Percentiles rank a stretch among this genome's conserved stretches.
Evolutionary conservation across 2,888 invertebrate genomes (phyloP).

Genomic region (Chrysodeixis includens): DNA sequence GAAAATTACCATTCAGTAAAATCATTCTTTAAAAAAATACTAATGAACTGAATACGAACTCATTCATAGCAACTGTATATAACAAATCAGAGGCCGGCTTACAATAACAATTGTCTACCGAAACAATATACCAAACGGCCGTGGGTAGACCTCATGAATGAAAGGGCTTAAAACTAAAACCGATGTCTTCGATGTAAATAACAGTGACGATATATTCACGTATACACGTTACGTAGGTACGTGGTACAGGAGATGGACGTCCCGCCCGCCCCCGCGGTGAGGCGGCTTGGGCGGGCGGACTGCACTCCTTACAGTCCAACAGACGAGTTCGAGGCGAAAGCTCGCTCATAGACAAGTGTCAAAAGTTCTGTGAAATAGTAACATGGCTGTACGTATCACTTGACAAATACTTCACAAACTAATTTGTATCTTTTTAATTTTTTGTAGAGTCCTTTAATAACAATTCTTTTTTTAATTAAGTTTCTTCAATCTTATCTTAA

Average conservation of each 20-base stretch:
- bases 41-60: neutral
- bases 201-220: conserved; percentile 63
- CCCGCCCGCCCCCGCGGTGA: conserved; percentile 76
- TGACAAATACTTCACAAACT: conserved; percentile 27
- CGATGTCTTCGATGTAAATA: conserved; percentile 65
- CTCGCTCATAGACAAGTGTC: conserved; percentile 73
- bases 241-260: conserved; percentile 53
- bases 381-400: conserved; percentile 83
- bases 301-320: conserved; percentile 74
- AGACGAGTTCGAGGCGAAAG: conserved; percentile 76
- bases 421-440: neutral
- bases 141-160: conserved; percentile 49
- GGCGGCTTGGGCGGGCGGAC: conserved; percentile 81
- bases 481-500: neutral
- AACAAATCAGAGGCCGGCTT: neutral
- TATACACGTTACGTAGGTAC: conserved; percentile 41
- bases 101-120: conserved; percentile 18
- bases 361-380: conserved; percentile 67
- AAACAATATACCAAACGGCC: conserved; percentile 11
- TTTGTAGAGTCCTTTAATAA: neutral
- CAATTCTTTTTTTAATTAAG: neutral
- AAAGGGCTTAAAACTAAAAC: conserved; percentile 42
- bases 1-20: too few species aligned
- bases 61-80: neutral
- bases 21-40: too few species aligned